Evolutionary conservation across 2,113 vertebrate genomes (phyloP), one percentile per base, ranked within the genome.

Genomic region (Dinomys branickii): DNA sequence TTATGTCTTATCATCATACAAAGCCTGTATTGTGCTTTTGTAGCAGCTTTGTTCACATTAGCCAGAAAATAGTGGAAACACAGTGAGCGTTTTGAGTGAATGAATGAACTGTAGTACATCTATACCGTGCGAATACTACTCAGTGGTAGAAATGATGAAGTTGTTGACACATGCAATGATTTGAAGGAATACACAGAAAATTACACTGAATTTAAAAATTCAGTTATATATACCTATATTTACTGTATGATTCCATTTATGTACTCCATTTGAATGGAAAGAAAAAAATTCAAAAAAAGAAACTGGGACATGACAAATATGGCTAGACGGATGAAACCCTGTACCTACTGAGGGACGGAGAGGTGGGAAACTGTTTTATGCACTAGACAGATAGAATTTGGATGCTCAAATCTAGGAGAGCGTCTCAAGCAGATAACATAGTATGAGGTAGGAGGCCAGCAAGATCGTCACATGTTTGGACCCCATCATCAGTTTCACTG

Each of bases 351-450:
- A 93, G 17, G 59, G 52, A 33, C 81, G 35, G 41, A 41, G 30
- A 33, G 33, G 63, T 65, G 33, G 10, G 52, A 52, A 85, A 71
- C 5, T 69, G 24, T 85, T 12, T 71, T 90, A 61, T 61, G 17
- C 9, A 96, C 71, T 58, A 90, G 73, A 81, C 56, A 54, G 3
- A 2, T 69, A 85, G 50, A 7, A 85, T 50, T 38, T 71, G 50
- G 47, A 33, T 35, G 44, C 85, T 78, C 28, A 90, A 12, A 80
- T 44, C 26, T 56, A 52, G 30, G 35, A 13, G 80, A 73, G 41
- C 11, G 10, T 58, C 84, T 16, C 35, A 93, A 28, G 35, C 14
- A 96, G 38, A 89, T 80, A 93, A 96, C 88, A 92, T 41, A 41
- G 26, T 59, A 7, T 6, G 50, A 52, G 35, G 77, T 77, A 75